Percentiles rank a stretch among this genome's conserved stretches.
Conservation (phyloP, 2,888 invertebrate species). For the Nephrocerus scutellatus region DNA sequence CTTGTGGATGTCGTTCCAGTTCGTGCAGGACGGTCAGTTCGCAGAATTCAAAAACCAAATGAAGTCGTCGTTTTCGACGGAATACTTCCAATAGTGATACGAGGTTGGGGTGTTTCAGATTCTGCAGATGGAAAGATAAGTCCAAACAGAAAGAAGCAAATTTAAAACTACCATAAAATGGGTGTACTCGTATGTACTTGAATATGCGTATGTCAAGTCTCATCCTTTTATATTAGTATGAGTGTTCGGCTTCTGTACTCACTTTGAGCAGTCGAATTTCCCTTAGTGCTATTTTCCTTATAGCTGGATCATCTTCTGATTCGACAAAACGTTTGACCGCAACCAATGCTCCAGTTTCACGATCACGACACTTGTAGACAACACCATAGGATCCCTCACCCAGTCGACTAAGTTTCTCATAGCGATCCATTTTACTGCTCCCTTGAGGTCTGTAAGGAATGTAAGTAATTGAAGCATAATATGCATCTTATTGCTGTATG, state of each 20-base stretch:
- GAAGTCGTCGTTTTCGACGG: slow-evolving; percentile 86
- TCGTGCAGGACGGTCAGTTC: slow-evolving; percentile 96
- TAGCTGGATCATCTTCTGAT: slow-evolving; percentile 93
- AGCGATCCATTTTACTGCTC: slow-evolving; percentile 84
- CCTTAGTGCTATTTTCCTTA: slow-evolving; percentile 89
- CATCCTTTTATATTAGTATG: too few relatives aligned
- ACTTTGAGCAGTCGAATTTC: slow-evolving; percentile 95
- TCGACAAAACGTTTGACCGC: slow-evolving; percentile 97
- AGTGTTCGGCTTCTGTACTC: slow-evolving; percentile 17
- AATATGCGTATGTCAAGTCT: too few relatives aligned
- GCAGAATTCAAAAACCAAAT: slow-evolving; percentile 97
- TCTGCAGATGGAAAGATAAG: slow-evolving; percentile 54
- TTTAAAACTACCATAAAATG: too few relatives aligned
- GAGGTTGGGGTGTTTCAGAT: slow-evolving; percentile 94
- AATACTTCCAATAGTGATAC: slow-evolving; percentile 98
- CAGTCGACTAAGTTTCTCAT: slow-evolving; percentile 88
- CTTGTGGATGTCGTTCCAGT: slow-evolving; percentile 86
- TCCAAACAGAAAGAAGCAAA: slow-evolving; percentile 5
- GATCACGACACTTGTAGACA: slow-evolving; percentile 92
- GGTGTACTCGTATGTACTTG: too few relatives aligned
- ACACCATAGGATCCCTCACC: slow-evolving; percentile 71
- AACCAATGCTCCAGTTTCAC: slow-evolving; percentile 89
- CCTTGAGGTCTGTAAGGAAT: slow-evolving; percentile 63
- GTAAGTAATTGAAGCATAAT: slow-evolving; percentile 1
- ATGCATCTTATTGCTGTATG: too few relatives aligned